phyloP scores from a whole-genome alignment of 2,113 vertebrate species.

The Scalopus aquaticus region DNA sequence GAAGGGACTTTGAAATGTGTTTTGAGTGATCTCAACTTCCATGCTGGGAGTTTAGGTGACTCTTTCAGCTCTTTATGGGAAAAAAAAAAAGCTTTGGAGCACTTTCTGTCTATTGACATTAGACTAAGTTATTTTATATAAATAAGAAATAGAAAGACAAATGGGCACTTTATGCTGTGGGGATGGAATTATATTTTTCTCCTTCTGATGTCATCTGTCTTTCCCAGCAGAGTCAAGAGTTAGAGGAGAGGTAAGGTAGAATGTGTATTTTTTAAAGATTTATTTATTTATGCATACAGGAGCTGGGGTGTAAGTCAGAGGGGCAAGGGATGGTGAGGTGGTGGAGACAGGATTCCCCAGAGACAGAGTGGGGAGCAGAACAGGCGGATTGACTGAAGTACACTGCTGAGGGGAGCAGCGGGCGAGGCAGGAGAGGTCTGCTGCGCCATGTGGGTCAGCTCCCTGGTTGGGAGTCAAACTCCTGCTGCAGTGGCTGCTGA shows the following conservation, averaged over 20 bases:
- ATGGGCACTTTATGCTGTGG: not conserved
- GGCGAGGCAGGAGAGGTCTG: too few species aligned
- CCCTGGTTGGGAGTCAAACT: too few species aligned
- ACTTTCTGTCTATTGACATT: not conserved
- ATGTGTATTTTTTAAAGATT: not conserved
- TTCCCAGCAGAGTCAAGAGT: not conserved
- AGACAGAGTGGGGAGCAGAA: too few species aligned
- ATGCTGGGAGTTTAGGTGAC: not conserved
- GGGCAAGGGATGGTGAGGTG: too few species aligned
- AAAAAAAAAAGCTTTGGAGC: not conserved
- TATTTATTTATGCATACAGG: too few species aligned
- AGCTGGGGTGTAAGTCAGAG: too few species aligned
- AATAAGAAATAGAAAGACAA: not conserved
- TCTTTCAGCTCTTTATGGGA: conserved; percentile 26
- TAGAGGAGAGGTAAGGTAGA: conserved; percentile 12
- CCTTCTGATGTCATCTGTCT: not conserved
- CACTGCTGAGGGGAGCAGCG: too few species aligned
- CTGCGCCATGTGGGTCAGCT: too few species aligned
- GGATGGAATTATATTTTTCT: conserved; percentile 35
- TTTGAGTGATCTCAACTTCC: conserved; percentile 8
- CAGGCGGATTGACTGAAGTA: too few species aligned
- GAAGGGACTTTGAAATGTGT: not conserved
- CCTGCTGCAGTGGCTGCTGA: too few species aligned
- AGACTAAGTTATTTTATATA: conserved; percentile 41
- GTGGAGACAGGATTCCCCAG: too few species aligned